Evolutionary conservation across 1,140 invertebrate genomes (phyloP).

Genomic region (Saccostrea glomerata): DNA sequence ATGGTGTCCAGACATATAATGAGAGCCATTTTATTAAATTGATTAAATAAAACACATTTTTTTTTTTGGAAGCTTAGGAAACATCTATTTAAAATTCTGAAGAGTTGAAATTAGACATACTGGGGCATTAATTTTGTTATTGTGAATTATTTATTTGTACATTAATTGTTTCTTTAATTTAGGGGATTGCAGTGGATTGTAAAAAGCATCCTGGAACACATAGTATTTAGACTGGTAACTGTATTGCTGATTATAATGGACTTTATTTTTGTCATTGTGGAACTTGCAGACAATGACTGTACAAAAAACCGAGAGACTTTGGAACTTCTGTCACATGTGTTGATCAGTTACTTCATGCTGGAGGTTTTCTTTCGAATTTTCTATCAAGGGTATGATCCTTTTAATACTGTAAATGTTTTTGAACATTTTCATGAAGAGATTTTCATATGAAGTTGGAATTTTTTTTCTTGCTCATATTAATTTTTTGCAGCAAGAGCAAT

Average conservation of each 20-base stretch:
- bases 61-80: not conserved
- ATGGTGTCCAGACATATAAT: not conserved
- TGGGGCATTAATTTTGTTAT: no score
- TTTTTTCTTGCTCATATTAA: no score
- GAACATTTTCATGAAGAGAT: not conserved
- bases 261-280: constrained; percentile 77
- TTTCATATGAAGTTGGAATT: no score
- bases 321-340: constrained; percentile 75
- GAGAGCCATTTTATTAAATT: no score
- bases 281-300: constrained; percentile 72
- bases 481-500: no score
- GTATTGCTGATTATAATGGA: constrained; percentile 78
- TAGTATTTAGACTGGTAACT: constrained; percentile 72
- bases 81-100: not conserved
- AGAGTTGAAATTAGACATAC: no score
- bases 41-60: no score
- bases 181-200: constrained; percentile 65
- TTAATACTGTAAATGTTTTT: not conserved
- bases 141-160: not conserved
- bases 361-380: constrained; percentile 78
- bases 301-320: constrained; percentile 57
- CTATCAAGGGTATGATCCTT: constrained; percentile 75
- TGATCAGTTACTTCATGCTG: constrained; percentile 78
- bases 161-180: constrained; percentile 49
- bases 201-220: constrained; percentile 70